Evolutionary conservation across 2,113 vertebrate species (phyloP).

Genomic region (Balaenoptera acutorostrata): DNA sequence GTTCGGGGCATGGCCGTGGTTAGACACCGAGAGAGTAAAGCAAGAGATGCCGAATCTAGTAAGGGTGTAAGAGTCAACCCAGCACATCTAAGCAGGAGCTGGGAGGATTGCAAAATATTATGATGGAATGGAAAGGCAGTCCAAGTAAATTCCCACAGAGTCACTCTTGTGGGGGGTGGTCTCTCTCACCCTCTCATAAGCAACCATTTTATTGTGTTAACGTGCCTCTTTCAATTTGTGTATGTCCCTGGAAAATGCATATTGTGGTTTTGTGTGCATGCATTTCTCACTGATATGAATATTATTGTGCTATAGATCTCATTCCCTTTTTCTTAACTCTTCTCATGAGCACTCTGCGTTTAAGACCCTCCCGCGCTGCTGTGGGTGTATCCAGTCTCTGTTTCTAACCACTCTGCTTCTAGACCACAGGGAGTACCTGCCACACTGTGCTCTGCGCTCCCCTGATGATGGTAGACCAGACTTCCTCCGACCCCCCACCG

Average conservation of each 20-base stretch:
- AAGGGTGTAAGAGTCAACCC: background rate
- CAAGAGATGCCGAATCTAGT: background rate
- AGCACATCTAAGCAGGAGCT: background rate
- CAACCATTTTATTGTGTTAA: background rate
- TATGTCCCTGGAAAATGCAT: background rate
- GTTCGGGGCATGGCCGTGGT: background rate
- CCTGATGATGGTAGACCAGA: background rate
- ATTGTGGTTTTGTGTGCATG: background rate
- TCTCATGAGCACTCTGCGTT: background rate
- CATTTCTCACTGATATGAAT: background rate
- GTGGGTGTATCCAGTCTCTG: background rate
- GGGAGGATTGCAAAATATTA: background rate
- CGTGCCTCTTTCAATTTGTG: background rate
- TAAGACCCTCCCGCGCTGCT: background rate
- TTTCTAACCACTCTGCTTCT: background rate
- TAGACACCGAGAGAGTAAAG: background rate
- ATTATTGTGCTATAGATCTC: background rate
- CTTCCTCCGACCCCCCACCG: background rate
- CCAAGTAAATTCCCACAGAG: too few relatives aligned
- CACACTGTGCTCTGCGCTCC: rapidly evolving
- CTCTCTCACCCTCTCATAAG: background rate
- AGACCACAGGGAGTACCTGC: background rate
- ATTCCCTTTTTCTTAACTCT: background rate
- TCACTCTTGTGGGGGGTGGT: background rate
- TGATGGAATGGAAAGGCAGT: background rate